These are phyloP conservation scores for Lasiommata megera DNA, from an alignment of 2,888 invertebrate genomes.

Conservation along the genomic window DNA sequence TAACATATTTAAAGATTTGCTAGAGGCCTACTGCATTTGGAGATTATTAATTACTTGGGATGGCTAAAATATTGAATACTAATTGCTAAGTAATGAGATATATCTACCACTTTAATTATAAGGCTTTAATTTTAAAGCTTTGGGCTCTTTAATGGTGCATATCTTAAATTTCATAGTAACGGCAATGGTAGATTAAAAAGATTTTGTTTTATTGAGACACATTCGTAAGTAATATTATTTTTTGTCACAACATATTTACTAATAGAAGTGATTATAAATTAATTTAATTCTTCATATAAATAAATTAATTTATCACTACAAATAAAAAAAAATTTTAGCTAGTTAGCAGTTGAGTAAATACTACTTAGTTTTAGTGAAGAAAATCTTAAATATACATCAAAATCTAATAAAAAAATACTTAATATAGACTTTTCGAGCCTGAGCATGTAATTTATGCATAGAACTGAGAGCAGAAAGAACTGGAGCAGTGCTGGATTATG, in stretches of 20 bases:
- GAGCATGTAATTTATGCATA: too few species aligned
- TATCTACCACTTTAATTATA: slow-evolving; percentile 19
- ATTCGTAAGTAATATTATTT: background rate
- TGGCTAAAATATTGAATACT: slow-evolving; percentile 18
- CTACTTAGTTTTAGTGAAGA: background rate
- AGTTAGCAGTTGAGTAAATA: background rate
- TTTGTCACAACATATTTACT: slow-evolving; percentile 9
- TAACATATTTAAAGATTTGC: slow-evolving; percentile 19
- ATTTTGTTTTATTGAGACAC: background rate
- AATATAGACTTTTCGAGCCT: too few species aligned
- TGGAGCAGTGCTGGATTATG: too few species aligned
- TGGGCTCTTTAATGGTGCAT: slow-evolving; percentile 30
- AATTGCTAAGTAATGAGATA: slow-evolving; percentile 22
- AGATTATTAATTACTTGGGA: slow-evolving; percentile 20
- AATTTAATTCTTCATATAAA: background rate
- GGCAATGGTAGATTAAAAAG: slow-evolving; percentile 11
- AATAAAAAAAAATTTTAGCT: background rate
- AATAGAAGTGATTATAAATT: background rate
- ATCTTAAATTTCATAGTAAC: slow-evolving; percentile 20
- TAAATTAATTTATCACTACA: background rate
- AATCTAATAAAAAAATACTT: too few species aligned
- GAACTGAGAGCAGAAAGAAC: too few species aligned
- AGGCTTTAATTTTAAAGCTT: slow-evolving; percentile 17
- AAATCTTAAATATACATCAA: background rate
- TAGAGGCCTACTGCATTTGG: slow-evolving; percentile 27